Base-by-base conservation (phyloP, 2,888 invertebrate species). In the Ryuthela nishihirai region DNA sequence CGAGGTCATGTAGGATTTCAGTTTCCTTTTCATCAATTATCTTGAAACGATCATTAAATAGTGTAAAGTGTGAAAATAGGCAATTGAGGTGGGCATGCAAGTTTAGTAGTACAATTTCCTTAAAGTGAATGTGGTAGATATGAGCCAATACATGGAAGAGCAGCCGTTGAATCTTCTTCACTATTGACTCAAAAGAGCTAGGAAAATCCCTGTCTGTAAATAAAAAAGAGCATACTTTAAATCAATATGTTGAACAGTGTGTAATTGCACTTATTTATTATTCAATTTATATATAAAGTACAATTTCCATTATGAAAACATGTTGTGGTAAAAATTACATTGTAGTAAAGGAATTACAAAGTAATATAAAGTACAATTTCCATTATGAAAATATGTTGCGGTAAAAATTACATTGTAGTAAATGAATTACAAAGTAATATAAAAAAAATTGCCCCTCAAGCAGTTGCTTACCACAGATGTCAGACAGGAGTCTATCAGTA, bases 121-220 rank as follows among this genome's bases (percentile, higher is more conserved):
- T 85, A 82, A 94, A 95, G 83, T 98, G 97, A 79, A 90, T 88
- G 76, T 93, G 92, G 82, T 97, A 95, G 77, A 97, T 82, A 82
- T 98, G 97, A 77, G 94, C 94, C 82, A 97, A 83, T 77, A 97
- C 94, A 80, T 95, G 95, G 83, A 93, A 94, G 81, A 94, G 83
- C 79, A 94, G 84, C 76, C 93, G 87, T 79, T 90, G 83, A 77
- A 97, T 93, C 81, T 94, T 94, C 78, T 93, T 88, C 75, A 94
- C 92, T 78, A 91, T 88, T 74, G 85, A 84, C 80, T 92, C 93
- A 79, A 97, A 95, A 74, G 86, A 85, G 74, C 85, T 83, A 65
- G 97, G 95, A 81, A 98, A 98, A 81, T 88, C 86, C 79, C 90
- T 88, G 72, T 88, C 91, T 89, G 78, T 50, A 78, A 77, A 67